Percentiles rank a stretch among this genome's conserved stretches.
These are phyloP conservation scores for Sebastes cheni DNA, from an alignment of 2,797 vertebrate genomes.

Conservation along the genomic window DNA sequence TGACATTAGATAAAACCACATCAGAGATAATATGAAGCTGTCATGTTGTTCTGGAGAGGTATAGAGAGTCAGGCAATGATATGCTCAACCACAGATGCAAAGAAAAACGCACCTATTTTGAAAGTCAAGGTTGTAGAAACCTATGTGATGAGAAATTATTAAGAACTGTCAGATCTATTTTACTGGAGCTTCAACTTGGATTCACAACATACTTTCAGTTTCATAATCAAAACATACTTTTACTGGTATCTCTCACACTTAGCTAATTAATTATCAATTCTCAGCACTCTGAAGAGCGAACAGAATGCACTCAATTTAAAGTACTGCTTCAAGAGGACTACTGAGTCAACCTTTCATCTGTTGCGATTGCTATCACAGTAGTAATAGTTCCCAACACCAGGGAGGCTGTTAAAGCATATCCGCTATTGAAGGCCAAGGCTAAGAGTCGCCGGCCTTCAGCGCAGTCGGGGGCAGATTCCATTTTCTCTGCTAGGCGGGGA, in stretches of 20 bases:
- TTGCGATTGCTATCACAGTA: conserved; percentile 17
- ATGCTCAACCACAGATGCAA: background rate
- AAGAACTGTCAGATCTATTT: background rate
- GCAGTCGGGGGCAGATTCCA: conserved; percentile 66
- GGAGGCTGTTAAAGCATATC: conserved; percentile 46
- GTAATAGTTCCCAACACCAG: conserved; percentile 6
- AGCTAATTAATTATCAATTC: background rate
- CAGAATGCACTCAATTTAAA: background rate
- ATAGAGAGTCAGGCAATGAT: background rate
- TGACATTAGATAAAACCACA: conserved; percentile 23
- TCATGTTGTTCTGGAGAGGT: background rate
- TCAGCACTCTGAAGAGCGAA: background rate
- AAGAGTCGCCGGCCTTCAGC: conserved; percentile 42
- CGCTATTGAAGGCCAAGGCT: conserved; percentile 40
- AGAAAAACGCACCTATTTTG: background rate
- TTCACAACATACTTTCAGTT: background rate
- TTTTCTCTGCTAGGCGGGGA: conserved; percentile 66
- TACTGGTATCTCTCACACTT: background rate
- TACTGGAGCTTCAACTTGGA: background rate
- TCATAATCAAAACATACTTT: background rate
- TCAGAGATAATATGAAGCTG: conserved; percentile 11
- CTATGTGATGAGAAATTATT: background rate
- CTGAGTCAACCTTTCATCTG: conserved; percentile 24
- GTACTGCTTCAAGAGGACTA: background rate
- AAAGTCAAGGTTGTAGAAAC: background rate